These are phyloP conservation scores for Paramormyrops kingsleyae DNA, from an alignment of 2,113 vertebrate genomes.

Conservation along the genomic window DNA sequence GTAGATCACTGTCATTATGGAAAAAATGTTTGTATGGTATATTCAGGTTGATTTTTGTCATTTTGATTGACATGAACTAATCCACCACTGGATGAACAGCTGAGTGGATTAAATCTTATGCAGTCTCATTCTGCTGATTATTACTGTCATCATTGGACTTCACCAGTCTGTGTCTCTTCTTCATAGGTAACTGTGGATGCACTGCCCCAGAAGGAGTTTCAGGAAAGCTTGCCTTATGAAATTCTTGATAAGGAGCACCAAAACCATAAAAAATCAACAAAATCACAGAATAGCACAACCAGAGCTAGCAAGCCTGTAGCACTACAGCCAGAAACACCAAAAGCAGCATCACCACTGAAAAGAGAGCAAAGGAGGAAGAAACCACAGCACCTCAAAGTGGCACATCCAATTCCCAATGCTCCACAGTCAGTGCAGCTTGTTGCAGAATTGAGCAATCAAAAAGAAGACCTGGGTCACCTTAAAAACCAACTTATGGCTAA, in stretches of 20 bases:
- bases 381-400: neutral
- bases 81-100: neutral
- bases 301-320: neutral
- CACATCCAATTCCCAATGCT: neutral
- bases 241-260: neutral
- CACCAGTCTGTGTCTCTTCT: neutral
- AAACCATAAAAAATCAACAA: neutral
- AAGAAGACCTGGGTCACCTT: neutral
- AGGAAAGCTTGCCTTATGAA: neutral
- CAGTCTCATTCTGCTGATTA: neutral
- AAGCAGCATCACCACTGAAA: neutral
- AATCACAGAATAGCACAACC: neutral
- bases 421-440: fast-evolving
- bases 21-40: neutral
- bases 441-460: neutral
- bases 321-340: neutral
- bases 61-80: neutral
- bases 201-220: neutral
- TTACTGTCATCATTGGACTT: neutral
- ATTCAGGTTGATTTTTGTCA: neutral
- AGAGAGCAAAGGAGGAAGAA: neutral
- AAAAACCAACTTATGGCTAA: neutral
- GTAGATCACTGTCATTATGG: neutral
- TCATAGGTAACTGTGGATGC: neutral
- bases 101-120: neutral